Evolutionary conservation across 1,140 invertebrate species (phyloP).

Genomic region (Heterodera schachtii): DNA sequence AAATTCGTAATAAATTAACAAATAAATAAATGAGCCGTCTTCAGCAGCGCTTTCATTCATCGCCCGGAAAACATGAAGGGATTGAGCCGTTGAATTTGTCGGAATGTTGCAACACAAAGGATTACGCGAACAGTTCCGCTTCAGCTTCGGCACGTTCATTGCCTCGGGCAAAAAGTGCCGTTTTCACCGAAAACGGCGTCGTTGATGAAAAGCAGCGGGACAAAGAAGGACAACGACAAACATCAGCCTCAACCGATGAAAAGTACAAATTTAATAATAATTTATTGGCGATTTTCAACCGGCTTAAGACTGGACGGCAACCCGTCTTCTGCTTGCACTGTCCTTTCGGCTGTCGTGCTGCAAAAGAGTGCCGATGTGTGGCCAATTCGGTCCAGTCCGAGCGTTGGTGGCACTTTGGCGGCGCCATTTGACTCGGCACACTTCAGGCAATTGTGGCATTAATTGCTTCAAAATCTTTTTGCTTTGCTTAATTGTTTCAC

Average conservation of each 20-base stretch:
- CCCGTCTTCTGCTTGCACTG: neutral
- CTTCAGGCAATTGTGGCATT: neutral
- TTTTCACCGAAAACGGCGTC: neutral
- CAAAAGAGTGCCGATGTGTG: neutral
- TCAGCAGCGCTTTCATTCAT: neutral
- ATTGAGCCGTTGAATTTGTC: conserved; percentile 1
- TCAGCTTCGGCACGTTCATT: neutral
- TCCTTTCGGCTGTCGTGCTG: neutral
- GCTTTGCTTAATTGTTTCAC: too few species aligned
- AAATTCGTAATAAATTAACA: neutral
- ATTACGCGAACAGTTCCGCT: neutral
- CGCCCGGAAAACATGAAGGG: neutral
- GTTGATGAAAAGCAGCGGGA: neutral
- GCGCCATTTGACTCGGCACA: conserved; percentile 4
- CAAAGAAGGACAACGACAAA: neutral
- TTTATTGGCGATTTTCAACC: too few species aligned
- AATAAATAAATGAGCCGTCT: neutral
- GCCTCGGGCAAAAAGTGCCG: conserved; percentile 1
- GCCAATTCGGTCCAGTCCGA: neutral
- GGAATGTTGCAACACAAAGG: neutral
- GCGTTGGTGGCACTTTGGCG: neutral
- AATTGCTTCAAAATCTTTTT: too few species aligned
- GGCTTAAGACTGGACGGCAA: neutral
- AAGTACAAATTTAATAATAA: neutral
- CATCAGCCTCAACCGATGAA: neutral